Conservation (phyloP, 2,797 vertebrate genomes). For the Eupleurogrammus muticus region DNA sequence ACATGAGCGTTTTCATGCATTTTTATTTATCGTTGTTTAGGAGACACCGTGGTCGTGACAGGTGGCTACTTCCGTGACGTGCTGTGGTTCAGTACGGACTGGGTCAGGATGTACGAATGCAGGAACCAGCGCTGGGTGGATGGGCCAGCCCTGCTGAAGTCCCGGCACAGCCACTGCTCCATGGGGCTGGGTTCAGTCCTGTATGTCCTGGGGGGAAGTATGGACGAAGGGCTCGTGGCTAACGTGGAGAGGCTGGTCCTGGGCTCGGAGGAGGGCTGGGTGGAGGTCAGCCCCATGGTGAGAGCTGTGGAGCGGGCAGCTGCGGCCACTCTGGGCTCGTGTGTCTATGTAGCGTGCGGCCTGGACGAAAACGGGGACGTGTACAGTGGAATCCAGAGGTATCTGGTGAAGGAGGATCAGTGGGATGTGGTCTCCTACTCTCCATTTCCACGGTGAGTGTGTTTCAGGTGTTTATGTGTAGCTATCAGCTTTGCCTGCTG, state of each 20-base stretch:
- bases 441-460: conserved; percentile 87
- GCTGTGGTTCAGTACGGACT: conserved; percentile 91
- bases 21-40: conserved; percentile 65
- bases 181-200: conserved; percentile 81
- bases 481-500: neutral
- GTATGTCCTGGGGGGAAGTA: conserved; percentile 89
- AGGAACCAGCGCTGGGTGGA: conserved; percentile 86
- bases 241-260: conserved; percentile 86
- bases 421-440: conserved; percentile 92
- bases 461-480: neutral
- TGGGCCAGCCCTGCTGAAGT: conserved; percentile 87
- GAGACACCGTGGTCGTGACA: conserved; percentile 88
- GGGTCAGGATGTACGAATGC: conserved; percentile 89
- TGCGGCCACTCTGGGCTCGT: conserved; percentile 68
- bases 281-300: conserved; percentile 84
- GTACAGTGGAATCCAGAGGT: conserved; percentile 89
- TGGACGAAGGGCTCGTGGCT: conserved; percentile 84
- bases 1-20: neutral
- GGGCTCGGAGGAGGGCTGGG: conserved; percentile 82
- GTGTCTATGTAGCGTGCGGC: conserved; percentile 90
- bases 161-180: conserved; percentile 90
- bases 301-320: conserved; percentile 89
- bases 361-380: conserved; percentile 91
- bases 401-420: conserved; percentile 79
- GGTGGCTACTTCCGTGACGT: conserved; percentile 91